A percentile compares a stretch with the other conserved stretches of the same genome.
Evolutionary conservation across 2,888 invertebrate genomes (phyloP).

Genomic region (Himalopsyche kuldschensis): DNA sequence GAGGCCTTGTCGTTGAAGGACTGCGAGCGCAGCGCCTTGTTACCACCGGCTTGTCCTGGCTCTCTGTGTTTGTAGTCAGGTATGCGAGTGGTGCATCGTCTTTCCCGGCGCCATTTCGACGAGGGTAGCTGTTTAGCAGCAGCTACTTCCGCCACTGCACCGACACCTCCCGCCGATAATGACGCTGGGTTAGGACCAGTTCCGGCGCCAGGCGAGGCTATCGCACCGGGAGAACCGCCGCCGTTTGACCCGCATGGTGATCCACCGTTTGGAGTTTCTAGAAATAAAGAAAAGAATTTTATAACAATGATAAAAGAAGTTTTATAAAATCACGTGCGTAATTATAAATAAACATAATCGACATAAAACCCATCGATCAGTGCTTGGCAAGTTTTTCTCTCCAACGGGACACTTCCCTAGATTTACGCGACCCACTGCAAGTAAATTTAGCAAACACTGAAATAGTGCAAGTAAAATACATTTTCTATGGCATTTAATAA

Average conservation of each 20-base stretch:
- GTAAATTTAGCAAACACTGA: too few species aligned
- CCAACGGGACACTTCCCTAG: too few species aligned
- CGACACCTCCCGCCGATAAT: not conserved
- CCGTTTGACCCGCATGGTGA: conserved; percentile 57
- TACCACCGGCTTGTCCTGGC: conserved; percentile 45
- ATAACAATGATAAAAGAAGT: not conserved
- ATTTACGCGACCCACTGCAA: too few species aligned
- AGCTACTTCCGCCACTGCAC: conserved; percentile 45
- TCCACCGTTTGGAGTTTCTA: conserved; percentile 58
- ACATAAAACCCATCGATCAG: too few species aligned
- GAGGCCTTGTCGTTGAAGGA: conserved; percentile 54
- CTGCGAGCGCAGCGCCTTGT: conserved; percentile 58
- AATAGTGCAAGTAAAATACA: too few species aligned
- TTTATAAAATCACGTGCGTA: not conserved
- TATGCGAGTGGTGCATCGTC: conserved; percentile 58
- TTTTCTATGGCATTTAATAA: too few species aligned
- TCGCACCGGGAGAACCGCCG: conserved; percentile 46
- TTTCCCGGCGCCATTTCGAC: conserved; percentile 73
- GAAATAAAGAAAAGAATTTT: not conserved
- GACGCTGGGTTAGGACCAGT: not conserved
- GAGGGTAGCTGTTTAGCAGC: conserved; percentile 65
- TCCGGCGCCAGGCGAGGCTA: conserved; percentile 35
- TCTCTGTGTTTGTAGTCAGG: conserved; percentile 59
- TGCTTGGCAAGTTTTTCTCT: too few species aligned
- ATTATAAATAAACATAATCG: too few species aligned